Base-by-base conservation (phyloP, 1,140 invertebrate species). In the Trachelipus rathkii region DNA sequence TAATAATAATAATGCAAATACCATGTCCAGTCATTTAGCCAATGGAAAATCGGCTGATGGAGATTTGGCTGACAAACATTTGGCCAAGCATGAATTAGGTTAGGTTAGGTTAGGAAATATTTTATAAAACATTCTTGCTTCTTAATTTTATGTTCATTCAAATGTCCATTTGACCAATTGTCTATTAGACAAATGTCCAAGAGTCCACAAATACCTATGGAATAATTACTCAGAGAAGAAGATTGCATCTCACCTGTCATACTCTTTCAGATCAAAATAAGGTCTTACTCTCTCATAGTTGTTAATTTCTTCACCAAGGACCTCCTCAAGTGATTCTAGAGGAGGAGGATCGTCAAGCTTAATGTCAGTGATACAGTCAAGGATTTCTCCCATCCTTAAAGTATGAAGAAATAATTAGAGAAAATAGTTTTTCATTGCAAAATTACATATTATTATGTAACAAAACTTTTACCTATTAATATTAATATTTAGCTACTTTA, bases 251-350 rank as follows among this genome's bases (percentile, higher is more conserved):
- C 85, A 85, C 85, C 88, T 81, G 95, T 93, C 77, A 85, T 95
- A 98, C 85, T 98, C 95, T 82, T 94, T 92, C 15, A 92, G 86
- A 86, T 97, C 94, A 85, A 96, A 97, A 83, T 95, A 96, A 81
- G 91, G 92, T 85, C 94, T 95, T 0, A 94, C 92, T 75, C 96
- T 83, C 43, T 89, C 87, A 83, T 94, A 97, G 10, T 87, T 85
- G 82, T 93, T 91, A 72, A 75, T 78, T 84, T 89, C 89, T 83
- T 93, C 89, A 80, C 88, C 85, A 45, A 78, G 23, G 44, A 23
- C 44, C 13, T 87, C 85, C 60, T 82, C 82, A 68, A 83, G 53
- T 75, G 85, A 84, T 77, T 86, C 84, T 1, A 75, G 78, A 74
- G 82, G 71, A 78, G 76, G 85, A 60, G 82, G 82, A 77, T 88